Evolutionary conservation across 2,797 vertebrate genomes (phyloP), one percentile per base, ranked within the genome.

Genomic region (Fundulus diaphanus): DNA sequence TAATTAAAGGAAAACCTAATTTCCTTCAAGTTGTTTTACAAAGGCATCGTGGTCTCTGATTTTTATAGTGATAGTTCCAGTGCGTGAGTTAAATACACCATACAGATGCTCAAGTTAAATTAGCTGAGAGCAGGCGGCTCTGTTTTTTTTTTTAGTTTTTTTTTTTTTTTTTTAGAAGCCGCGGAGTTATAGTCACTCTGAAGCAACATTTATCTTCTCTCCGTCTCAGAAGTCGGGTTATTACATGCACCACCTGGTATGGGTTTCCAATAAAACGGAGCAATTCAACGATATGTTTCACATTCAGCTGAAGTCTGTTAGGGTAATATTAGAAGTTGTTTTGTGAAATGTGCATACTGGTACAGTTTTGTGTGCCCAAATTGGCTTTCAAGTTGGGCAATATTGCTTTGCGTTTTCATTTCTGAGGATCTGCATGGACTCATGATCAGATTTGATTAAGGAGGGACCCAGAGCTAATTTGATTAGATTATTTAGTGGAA

Each of bases 401-500:
- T 90, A 92, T 92, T 90, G 88, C 87, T 87, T 81, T 87, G 85
- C 74, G 89, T 89, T 89, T 91, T 89, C 76, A 86, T 88, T 91
- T 90, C 90, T 87, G 88, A 87, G 59, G 84, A 92, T 90, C 92
- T 89, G 79, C 87, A 82, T 78, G 86, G 90, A 94, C 85, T 92
- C 87, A 92, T 92, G 91, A 92, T 90, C 86, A 83, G 90, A 90
- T 88, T 94, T 93, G 88, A 93, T 92, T 92, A 91, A 92, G 83
- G 82, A 91, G 90, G 89, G 92, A 93, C 92, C 87, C 84, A 90
- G 89, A 93, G 92, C 90, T 94, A 93, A 92, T 93, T 94, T 93
- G 88, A 93, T 94, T 92, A 91, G 80, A 87, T 93, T 93, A 92
- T 93, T 94, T 92, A 91, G 89, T 92, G 40, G 89, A 86, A 92